phyloP scores from a whole-genome alignment of 2,797 vertebrate genomes.

The Xiphorhynchus erythropygius region DNA sequence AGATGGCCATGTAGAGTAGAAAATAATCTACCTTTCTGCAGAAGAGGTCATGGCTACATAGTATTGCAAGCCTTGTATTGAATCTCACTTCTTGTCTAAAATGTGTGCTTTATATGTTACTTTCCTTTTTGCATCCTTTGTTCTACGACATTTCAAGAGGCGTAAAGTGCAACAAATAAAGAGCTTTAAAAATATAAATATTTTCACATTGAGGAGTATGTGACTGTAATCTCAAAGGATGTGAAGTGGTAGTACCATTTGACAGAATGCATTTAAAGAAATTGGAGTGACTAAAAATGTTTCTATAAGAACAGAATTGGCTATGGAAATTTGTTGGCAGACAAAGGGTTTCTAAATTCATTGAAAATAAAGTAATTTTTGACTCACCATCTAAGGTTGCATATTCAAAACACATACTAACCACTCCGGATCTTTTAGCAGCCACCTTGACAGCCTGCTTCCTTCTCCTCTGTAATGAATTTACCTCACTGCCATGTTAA shows the following conservation, averaged over 20 bases:
- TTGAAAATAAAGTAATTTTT: not conserved
- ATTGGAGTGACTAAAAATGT: not conserved
- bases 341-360: not conserved
- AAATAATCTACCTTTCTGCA: not conserved
- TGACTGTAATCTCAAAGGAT: not conserved
- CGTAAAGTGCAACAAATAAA: not conserved
- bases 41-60: not conserved
- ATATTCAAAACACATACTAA: not conserved
- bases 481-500: not conserved
- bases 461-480: not conserved
- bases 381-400: not conserved
- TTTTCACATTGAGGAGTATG: not conserved
- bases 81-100: not conserved
- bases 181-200: not conserved
- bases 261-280: not conserved
- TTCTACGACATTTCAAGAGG: not conserved
- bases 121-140: not conserved
- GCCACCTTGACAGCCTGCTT: not conserved
- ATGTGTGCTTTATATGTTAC: not conserved
- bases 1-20: not conserved
- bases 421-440: not conserved
- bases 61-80: not conserved
- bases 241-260: not conserved
- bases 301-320: not conserved
- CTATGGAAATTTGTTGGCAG: not conserved